These are phyloP conservation scores for Ennomos fuscantarius DNA, from an alignment of 2,888 invertebrate species.

Conservation along the genomic window DNA sequence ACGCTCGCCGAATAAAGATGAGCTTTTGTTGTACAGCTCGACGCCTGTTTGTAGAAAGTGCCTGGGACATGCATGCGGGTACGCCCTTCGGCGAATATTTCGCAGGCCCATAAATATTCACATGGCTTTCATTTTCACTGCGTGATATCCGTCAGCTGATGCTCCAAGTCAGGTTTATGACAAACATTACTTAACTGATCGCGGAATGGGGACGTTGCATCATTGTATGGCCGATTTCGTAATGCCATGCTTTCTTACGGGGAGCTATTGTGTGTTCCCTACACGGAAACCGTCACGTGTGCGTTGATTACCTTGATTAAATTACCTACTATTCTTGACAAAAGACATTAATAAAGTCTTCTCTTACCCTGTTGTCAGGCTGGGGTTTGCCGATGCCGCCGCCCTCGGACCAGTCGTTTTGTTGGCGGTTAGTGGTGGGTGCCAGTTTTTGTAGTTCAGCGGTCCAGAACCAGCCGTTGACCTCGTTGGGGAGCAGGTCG, in stretches of 20 bases:
- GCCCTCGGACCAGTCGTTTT: constrained; percentile 95
- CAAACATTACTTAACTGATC: constrained; percentile 74
- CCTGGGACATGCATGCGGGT: constrained; percentile 72
- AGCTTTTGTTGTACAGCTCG: constrained; percentile 70
- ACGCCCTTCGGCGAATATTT: constrained; percentile 83
- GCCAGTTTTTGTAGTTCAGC: constrained; percentile 94
- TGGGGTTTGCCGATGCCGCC: constrained; percentile 95
- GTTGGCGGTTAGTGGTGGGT: constrained; percentile 91
- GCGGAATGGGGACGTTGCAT: constrained; percentile 66
- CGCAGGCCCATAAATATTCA: constrained; percentile 80
- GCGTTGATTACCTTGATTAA: constrained; percentile 25
- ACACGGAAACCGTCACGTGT: constrained; percentile 41
- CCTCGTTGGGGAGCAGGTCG: constrained; percentile 91
- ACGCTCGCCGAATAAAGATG: constrained; percentile 78
- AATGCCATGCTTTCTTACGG: constrained; percentile 55
- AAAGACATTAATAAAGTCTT: constrained; percentile 1
- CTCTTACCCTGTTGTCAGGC: constrained; percentile 91
- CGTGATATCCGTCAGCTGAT: constrained; percentile 65
- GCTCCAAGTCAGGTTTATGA: constrained; percentile 59
- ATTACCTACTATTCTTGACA: constrained; percentile 16
- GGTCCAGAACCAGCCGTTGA: constrained; percentile 98
- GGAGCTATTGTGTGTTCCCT: constrained; percentile 44
- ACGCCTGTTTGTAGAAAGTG: constrained; percentile 78
- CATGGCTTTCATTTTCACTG: constrained; percentile 80
- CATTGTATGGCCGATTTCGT: constrained; percentile 62